Conservation (phyloP, 2,797 vertebrate species). For the Potorous gilbertii region DNA sequence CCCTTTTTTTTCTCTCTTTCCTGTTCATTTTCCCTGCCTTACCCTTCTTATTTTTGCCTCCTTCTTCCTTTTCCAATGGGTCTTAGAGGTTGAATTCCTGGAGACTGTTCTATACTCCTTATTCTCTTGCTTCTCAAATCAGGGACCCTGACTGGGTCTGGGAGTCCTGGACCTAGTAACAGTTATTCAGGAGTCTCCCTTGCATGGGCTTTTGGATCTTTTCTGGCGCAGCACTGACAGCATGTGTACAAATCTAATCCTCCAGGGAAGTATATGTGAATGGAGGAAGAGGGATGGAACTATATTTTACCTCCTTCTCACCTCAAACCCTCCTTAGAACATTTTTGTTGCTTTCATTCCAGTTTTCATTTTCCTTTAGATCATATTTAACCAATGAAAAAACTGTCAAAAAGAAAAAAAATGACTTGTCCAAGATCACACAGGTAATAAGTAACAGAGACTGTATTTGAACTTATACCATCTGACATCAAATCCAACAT, state of each 20-base stretch:
- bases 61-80: constrained; percentile 28
- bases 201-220: neutral
- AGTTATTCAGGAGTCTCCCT: neutral
- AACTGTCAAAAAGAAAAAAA: neutral
- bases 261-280: neutral
- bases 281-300: neutral
- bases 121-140: neutral
- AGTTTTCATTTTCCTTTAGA: constrained; percentile 14
- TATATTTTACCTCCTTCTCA: neutral
- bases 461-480: neutral
- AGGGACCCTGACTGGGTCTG: neutral
- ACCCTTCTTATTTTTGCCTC: neutral
- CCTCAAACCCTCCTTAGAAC: neutral
- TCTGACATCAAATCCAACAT: neutral
- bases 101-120: neutral
- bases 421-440: neutral
- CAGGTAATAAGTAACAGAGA: neutral
- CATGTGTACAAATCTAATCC: neutral
- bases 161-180: neutral
- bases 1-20: neutral
- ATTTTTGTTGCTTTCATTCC: neutral
- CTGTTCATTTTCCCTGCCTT: neutral
- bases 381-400: neutral
- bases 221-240: neutral
- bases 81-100: neutral